A percentile compares a stretch with the other conserved stretches of the same genome.
Evolutionary conservation across 30 jellyfish, hydroid and myxozoan species (phyloP).

Genomic region (Pseudorhiza aurosa): DNA sequence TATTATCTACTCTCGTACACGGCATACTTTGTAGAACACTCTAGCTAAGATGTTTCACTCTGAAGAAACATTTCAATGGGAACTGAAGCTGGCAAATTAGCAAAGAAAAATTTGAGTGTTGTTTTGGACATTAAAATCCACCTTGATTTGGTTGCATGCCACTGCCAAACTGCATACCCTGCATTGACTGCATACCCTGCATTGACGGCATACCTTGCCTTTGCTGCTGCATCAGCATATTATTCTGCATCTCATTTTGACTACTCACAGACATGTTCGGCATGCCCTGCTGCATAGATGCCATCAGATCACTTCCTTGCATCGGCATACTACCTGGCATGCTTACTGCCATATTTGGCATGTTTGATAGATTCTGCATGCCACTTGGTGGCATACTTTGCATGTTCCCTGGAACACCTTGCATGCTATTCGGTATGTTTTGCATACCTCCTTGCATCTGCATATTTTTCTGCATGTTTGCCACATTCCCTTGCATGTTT

Average conservation of each 20-base stretch:
- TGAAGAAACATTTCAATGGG: too few relatives aligned
- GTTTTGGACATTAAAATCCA: constrained; percentile 48
- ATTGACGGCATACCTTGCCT: constrained; percentile 30
- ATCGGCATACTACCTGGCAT: constrained; percentile 51
- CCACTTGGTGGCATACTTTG: constrained; percentile 25
- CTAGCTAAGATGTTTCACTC: too few relatives aligned
- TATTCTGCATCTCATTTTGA: constrained; percentile 50
- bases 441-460: constrained; percentile 31
- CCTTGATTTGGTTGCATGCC: constrained; percentile 60
- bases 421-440: constrained; percentile 37
- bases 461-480: constrained; percentile 34
- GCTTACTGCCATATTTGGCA: constrained; percentile 46
- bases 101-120: too few relatives aligned
- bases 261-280: constrained; percentile 62
- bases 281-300: constrained; percentile 58
- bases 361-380: constrained; percentile 35
- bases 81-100: too few relatives aligned
- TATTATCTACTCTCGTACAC: too few relatives aligned
- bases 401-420: constrained; percentile 10
- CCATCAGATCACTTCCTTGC: constrained; percentile 57
- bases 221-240: constrained; percentile 71
- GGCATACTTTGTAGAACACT: too few relatives aligned
- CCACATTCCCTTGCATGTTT: constrained; percentile 30
- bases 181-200: not conserved
- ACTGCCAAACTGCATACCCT: constrained; percentile 44